Evolutionary conservation across 2,888 invertebrate genomes (phyloP), one percentile per base, ranked within the genome.

Genomic region (Phorcus lineatus): DNA sequence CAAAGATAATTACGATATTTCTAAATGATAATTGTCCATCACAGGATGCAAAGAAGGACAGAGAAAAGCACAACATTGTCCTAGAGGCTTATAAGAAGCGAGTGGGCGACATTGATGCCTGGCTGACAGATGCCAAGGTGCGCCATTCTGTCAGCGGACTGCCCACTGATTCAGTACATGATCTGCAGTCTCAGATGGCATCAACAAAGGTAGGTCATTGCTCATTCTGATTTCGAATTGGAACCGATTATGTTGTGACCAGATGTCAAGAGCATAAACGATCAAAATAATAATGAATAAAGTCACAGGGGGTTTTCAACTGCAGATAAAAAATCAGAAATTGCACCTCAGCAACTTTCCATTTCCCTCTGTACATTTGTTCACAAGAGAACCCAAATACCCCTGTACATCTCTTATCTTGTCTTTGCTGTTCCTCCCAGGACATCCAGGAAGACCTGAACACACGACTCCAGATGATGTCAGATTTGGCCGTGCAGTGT

Each of bases 401-500:
- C n/a, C n/a, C n/a, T n/a, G n/a, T n/a, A n/a, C n/a, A n/a, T n/a
- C n/a, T n/a, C n/a, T n/a, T n/a, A n/a, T n/a, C n/a, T 36, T 16
- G 54, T 79, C 31, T 55, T 31, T 74, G 1, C 28, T 22, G 76
- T 77, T 79, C 16, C 55, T 47, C 80, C 0, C 83, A 91, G 91
- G 86, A 86, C 28, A 83, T 91, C 19, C 91, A 91, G 79, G 86
- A 88, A 75, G 89, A 91, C 74, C 77, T 92, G 40, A 90, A 87
- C 78, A 83, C 82, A 24, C 83, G 83, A 9, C 85, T 91, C 31
- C 90, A 89, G 79, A 84, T 87, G 79, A 85, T 92, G 47, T 90
- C 91, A 9, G 92, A 92, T 81, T 86, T 92, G 52, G 89, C 88
- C 6, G 86, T 92, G 7, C 90, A 90, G 82, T 92, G 91, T 86